Base-by-base conservation (phyloP, 2,113 vertebrate genomes). In the Tachysurus fulvidraco region DNA sequence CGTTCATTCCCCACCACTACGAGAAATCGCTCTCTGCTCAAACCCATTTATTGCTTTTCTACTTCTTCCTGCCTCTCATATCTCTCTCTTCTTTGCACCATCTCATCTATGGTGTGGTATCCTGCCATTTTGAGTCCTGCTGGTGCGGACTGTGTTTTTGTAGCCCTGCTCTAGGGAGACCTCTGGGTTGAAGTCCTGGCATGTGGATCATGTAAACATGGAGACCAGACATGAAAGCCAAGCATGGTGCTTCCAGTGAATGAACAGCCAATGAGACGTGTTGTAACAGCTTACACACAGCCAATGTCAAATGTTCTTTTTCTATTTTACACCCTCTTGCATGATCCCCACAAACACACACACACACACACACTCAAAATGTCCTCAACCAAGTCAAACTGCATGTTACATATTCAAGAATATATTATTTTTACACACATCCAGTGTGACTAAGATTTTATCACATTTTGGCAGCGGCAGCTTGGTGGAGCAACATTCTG, bases 181-280 rank as follows among this genome's bases (percentile, higher is more conserved):
- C 5, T 2, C 57, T 25, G 10, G 23, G 57, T 79, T 79, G 54
- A 79, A 79, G 77, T 79, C 81, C 59, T 62, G 59, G 81, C 59
- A 82, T 14, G 21, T 65, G 59, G 25, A 65, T 50, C 41, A 64
- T 82, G 57, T 62, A 62, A 81, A 80, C 78, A 59, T 65, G 41
- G 46, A 65, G 44, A 52, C 16, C 44, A 67, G 64, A 67, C 81
- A 30, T 83, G n/a, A 52, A 52, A 83, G 44, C 46, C 44, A 65
- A 69, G 46, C 46, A 52, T 69, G 41, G 9, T 19, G 81, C 17
- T 65, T 65, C n/a, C 25, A 30, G 62, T 8, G 25, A 50, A 65
- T 0, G 1, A 25, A 46, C 41, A 67, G 62, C n/a, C 62, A 52
- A 54, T 13, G 44, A 50, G 55, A 80, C 41, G 19, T 80, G 16